These are phyloP conservation scores for Panagrolaimus sp. DNA, from an alignment of 1,140 invertebrate genomes.

Conservation along the genomic window DNA sequence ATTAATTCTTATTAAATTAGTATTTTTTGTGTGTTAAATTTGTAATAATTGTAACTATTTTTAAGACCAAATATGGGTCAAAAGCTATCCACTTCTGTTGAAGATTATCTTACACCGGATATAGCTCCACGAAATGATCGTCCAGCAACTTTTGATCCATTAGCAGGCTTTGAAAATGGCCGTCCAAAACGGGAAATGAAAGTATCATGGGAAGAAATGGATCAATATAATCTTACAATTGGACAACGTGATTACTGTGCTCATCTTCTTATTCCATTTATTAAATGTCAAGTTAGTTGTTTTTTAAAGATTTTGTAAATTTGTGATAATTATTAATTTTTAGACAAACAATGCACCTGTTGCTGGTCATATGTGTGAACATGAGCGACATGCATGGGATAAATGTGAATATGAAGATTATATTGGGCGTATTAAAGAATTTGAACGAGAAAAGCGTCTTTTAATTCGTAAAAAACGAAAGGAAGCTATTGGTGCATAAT, in stretches of 20 bases:
- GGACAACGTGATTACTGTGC: conserved; percentile 78
- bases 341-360: conserved; percentile 46
- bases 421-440: conserved; percentile 79
- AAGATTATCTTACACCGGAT: conserved; percentile 60
- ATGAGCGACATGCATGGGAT: conserved; percentile 39
- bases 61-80: conserved; percentile 36
- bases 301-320: conserved; percentile 15
- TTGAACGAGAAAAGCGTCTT: conserved; percentile 77
- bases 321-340: conserved; percentile 16
- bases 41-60: too few species aligned
- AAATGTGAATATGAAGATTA: conserved; percentile 58
- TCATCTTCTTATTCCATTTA: conserved; percentile 62
- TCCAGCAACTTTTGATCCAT: conserved; percentile 71
- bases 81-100: conserved; percentile 42
- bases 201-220: conserved; percentile 72
- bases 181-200: conserved; percentile 72
- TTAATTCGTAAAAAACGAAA: conserved; percentile 61
- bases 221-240: conserved; percentile 68
- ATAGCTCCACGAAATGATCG: conserved; percentile 64
- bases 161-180: conserved; percentile 69
- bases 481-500: conserved; percentile 24
- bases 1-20: too few species aligned
- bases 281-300: conserved; percentile 41
- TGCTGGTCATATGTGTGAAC: conserved; percentile 41
- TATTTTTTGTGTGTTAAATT: too few species aligned